Conservation (phyloP, 2,888 invertebrate genomes). For the Harpagoxenus sublaevis region DNA sequence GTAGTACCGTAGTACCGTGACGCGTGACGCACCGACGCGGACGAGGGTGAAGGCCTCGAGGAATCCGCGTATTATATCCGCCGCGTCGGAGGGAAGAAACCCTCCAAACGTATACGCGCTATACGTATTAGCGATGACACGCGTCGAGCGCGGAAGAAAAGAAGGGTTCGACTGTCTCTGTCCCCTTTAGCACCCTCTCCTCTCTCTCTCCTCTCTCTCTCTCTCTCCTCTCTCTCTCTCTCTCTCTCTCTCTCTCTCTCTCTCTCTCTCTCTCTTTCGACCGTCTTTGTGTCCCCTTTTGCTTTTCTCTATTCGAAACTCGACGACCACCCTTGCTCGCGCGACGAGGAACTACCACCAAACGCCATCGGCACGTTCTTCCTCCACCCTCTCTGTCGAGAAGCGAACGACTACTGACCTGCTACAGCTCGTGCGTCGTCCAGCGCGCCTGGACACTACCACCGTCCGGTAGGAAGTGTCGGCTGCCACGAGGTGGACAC, state of each 20-base stretch:
- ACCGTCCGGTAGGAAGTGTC: conserved; percentile 77
- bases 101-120: conserved; percentile 75
- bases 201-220: conserved; percentile 5
- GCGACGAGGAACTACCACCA: conserved; percentile 46
- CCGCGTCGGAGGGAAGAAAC: conserved; percentile 73
- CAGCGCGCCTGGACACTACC: conserved; percentile 75
- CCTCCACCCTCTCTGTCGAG: conserved; percentile 53
- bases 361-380: conserved; percentile 61
- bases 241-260: neutral
- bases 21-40: conserved; percentile 26
- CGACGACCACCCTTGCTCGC: conserved; percentile 18
- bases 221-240: conserved; percentile 1
- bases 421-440: conserved; percentile 71
- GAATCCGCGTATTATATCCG: conserved; percentile 69
- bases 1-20: conserved; percentile 23
- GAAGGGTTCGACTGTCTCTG: conserved; percentile 67
- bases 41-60: conserved; percentile 60
- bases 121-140: conserved; percentile 72
- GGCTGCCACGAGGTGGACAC: conserved; percentile 75
- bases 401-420: conserved; percentile 59
- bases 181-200: conserved; percentile 18
- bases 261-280: neutral
- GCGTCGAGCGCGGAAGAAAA: conserved; percentile 63
- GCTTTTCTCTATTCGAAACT: conserved; percentile 16
- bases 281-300: conserved; percentile 26